phyloP scores from a whole-genome alignment of 2,888 invertebrate species.

The Eupithecia vulgata region DNA sequence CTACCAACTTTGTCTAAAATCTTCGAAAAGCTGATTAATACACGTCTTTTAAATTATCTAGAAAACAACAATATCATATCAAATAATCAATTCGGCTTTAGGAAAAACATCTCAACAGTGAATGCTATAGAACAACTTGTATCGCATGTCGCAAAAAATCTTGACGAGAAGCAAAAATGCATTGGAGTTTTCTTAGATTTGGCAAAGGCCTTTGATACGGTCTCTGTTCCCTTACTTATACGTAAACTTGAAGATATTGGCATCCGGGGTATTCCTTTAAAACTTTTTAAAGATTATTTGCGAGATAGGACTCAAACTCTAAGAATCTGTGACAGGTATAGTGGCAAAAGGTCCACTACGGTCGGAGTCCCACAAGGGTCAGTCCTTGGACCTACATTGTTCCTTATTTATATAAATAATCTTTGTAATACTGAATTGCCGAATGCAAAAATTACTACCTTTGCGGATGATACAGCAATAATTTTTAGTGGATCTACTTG shows the following conservation, averaged over 20 bases:
- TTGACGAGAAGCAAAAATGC: background rate
- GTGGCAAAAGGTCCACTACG: background rate
- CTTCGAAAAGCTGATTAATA: background rate
- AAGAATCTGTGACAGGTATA: background rate
- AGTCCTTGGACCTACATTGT: background rate
- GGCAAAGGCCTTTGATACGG: background rate
- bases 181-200: background rate
- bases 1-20: constrained; percentile 7
- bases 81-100: background rate
- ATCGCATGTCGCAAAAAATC: background rate
- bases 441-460: background rate
- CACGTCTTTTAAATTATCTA: constrained; percentile 4
- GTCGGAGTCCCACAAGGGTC: background rate
- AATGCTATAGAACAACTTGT: background rate
- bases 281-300: background rate
- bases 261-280: background rate
- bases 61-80: background rate
- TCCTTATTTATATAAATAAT: no score
- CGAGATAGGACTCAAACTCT: background rate
- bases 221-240: background rate
- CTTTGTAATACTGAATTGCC: no score
- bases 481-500: background rate
- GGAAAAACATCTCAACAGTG: no score
- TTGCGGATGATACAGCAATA: background rate
- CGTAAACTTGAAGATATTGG: constrained; percentile 3